Base-by-base conservation (phyloP, 1,140 invertebrate species). In the Physella acuta region DNA sequence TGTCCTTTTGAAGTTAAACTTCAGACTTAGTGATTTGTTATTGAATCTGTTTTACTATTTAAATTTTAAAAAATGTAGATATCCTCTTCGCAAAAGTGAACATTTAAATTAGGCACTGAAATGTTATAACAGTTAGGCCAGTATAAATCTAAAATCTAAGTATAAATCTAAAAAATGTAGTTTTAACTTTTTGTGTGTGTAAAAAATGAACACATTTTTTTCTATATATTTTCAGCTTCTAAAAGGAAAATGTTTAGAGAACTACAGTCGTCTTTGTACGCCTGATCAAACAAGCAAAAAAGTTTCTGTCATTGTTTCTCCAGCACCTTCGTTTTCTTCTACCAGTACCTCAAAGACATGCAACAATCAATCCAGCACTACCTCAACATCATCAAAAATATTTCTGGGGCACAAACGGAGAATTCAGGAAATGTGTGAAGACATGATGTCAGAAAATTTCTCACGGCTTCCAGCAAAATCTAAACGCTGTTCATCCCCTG, bases 321-420 rank as follows among this genome's bases (percentile, higher is more conserved):
- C 5, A 24, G 34, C 4, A 44, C 28, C 36, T 51, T 36, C 28
- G 8, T 60, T 24, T 31, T n/a, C 28, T 24, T 60, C 58, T 30
- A 31, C 11, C 16, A 55, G 8, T 28, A 24, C 26, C 8, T 24
- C 8, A 8, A 24, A 20, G 8, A 55, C 17, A 5, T 55, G 11
- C 8, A 24, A 20, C 8, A 14, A 8, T n/a, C 17, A 20, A 55
- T n/a, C 53, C 11, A 26, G 36, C 16, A 16, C 37, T 44, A 60
- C 8, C 58, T 39, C 24, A 62, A 24, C 20, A 16, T 31, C 62
- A 8, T 26, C 53, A 1, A 68, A 68, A 33, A 68, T 68, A 68
- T 68, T 68, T 51, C 17, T 49, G 5, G 66, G 66, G 28, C 66
- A 68, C 30, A 68, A 68, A 51, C 39, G 66, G 24, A 58, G 66